Conservation (phyloP, 2,888 invertebrate genomes). For the Nomada hirtipes region DNA sequence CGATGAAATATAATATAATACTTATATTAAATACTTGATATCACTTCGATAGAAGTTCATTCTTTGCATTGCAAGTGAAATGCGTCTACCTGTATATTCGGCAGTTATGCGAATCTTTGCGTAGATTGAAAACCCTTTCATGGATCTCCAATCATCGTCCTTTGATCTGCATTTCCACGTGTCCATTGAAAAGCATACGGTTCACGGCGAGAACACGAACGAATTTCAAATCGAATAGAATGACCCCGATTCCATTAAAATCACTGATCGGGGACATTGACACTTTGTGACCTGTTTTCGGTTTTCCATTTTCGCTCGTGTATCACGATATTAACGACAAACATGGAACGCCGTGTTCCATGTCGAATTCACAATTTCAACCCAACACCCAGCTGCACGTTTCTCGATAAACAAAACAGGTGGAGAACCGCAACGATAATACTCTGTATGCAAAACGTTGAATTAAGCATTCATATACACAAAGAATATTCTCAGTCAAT, state of each 20-base stretch:
- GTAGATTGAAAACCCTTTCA: conserved; percentile 7
- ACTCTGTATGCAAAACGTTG: neutral
- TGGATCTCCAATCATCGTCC: conserved; percentile 33
- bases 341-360: neutral
- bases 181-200: conserved; percentile 41
- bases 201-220: conserved; percentile 25
- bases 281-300: conserved; percentile 46
- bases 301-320: conserved; percentile 18
- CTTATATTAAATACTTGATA: no score
- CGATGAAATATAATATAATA: no score
- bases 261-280: conserved; percentile 54
- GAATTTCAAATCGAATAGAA: conserved; percentile 51
- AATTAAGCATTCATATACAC: conserved; percentile 3
- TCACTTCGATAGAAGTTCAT: neutral
- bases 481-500: neutral
- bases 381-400: neutral
- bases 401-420: neutral
- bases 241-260: conserved; percentile 62
- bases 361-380: neutral
- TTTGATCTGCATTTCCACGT: conserved; percentile 42
- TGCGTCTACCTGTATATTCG: no score
- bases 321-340: conserved; percentile 34
- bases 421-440: neutral
- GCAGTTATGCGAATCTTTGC: neutral
- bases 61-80: neutral